Conservation (phyloP, 1,140 invertebrate genomes). For the Bombus confusus region DNA sequence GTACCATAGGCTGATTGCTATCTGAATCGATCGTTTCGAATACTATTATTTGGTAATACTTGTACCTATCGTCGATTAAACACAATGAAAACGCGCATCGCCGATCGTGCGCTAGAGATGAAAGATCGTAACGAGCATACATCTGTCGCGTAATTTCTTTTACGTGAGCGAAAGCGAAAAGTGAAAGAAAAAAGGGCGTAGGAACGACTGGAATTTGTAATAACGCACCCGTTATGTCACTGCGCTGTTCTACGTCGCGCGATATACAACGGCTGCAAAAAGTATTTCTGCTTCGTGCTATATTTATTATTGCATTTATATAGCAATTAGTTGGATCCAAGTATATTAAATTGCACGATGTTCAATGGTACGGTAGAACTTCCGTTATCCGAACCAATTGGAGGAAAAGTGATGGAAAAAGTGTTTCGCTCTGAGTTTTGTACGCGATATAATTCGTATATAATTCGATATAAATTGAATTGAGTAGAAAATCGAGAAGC, state of each 20-base stretch:
- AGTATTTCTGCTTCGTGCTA: too few relatives aligned
- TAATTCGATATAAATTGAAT: too few relatives aligned
- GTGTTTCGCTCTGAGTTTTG: too few relatives aligned
- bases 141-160: not conserved
- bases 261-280: too few relatives aligned
- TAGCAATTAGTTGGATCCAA: too few relatives aligned
- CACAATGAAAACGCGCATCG: not conserved
- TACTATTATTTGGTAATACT: not conserved
- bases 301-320: too few relatives aligned
- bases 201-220: slow-evolving; percentile 14
- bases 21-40: not conserved
- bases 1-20: too few relatives aligned
- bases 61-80: not conserved
- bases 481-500: too few relatives aligned
- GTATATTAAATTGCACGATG: not conserved
- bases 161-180: slow-evolving; percentile 12
- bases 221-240: slow-evolving; percentile 21
- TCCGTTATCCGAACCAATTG: too few relatives aligned
- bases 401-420: too few relatives aligned
- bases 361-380: not conserved
- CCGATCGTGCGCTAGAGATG: not conserved
- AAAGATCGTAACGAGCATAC: not conserved
- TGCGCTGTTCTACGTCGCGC: too few relatives aligned
- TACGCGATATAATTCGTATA: too few relatives aligned
- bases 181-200: slow-evolving; percentile 2